phyloP scores from a whole-genome alignment of 2,888 invertebrate genomes.

The Philereme transversata region DNA sequence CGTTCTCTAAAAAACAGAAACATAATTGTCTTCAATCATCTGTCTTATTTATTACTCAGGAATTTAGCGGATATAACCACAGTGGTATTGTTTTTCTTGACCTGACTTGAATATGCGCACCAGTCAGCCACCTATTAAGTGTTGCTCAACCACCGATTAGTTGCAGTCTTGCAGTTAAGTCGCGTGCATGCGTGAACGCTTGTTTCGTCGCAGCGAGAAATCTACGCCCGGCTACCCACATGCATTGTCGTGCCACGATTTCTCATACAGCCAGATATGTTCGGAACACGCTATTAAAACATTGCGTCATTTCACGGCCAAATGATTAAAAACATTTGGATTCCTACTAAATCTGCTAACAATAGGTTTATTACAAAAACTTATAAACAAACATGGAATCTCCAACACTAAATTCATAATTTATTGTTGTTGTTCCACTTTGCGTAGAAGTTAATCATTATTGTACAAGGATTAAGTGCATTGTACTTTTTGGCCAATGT shows the following conservation, averaged over 20 bases:
- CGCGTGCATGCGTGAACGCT: constrained; percentile 42
- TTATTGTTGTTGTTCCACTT: constrained; percentile 16
- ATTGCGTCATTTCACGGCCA: constrained; percentile 46
- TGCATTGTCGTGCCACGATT: constrained; percentile 43
- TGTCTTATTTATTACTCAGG: constrained; percentile 32
- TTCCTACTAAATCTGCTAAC: constrained; percentile 18
- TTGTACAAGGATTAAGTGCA: constrained; percentile 32
- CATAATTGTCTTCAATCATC: constrained; percentile 1
- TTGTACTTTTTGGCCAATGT: constrained; percentile 34
- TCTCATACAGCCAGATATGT: constrained; percentile 47
- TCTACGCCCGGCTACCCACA: constrained; percentile 41
- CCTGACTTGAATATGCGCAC: constrained; percentile 55
- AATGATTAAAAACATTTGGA: constrained; percentile 33
- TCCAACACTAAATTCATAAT: constrained; percentile 3
- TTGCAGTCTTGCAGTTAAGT: constrained; percentile 42
- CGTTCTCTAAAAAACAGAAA: constrained; percentile 2
- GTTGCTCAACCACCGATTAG: constrained; percentile 48
- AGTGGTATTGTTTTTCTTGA: constrained; percentile 54
- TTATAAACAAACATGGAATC: not conserved
- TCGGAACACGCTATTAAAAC: constrained; percentile 48
- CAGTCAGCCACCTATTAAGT: constrained; percentile 29
- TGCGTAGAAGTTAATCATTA: constrained; percentile 20
- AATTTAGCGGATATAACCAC: constrained; percentile 44
- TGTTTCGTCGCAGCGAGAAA: constrained; percentile 37
- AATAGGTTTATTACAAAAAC: constrained; percentile 1